Base-by-base conservation (phyloP, 2,888 invertebrate genomes). In the Rhabditophanes sp. region DNA sequence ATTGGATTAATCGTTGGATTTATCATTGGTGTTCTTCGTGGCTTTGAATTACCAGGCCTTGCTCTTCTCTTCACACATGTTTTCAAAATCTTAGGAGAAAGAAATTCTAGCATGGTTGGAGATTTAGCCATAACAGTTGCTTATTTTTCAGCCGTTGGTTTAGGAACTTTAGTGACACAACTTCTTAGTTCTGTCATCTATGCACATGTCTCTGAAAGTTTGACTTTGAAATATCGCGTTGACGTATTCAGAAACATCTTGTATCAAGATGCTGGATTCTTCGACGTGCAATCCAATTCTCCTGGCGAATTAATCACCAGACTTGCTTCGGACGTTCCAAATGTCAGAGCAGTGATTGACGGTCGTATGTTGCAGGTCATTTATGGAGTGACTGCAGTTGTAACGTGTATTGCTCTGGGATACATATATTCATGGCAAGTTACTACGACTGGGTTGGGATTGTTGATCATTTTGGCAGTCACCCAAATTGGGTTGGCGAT, bases 361-460 rank as follows among this genome's bases (percentile, higher is more conserved):
- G 45, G 48, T 9, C 53, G 67, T 17, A 51, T 68, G 27, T 67
- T 68, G 1, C 56, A 58, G 30, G 48, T 66, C 8, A 50, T 69
- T 29, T 66, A 68, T 45, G 61, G 56, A 11, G 11, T 66, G 9
- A 32, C 35, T 9, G 64, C 66, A 20, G 54, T 68, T 15, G 48
- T 60, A 17, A 56, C 59, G 3, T 65, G 64, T 30, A 44, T 71
- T 19, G 50, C 65, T 11, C 60, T 71, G 18, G 66, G 66, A 0
- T 67, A 68, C 42, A 42, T 66, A 30, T 67, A 62, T 43, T 65
- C 67, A 32, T 69, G 69, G 69, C 64, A 68, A 40, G 50, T 69
- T 21, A 65, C 67, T 16, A 52, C 69, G 8, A 33, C 65, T 6
- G 62, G 60, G 3, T 65, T 65, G 36, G 41, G 64, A 3, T 65